phyloP scores from a whole-genome alignment of 2,797 vertebrate species.

The Darevskia mixta region DNA sequence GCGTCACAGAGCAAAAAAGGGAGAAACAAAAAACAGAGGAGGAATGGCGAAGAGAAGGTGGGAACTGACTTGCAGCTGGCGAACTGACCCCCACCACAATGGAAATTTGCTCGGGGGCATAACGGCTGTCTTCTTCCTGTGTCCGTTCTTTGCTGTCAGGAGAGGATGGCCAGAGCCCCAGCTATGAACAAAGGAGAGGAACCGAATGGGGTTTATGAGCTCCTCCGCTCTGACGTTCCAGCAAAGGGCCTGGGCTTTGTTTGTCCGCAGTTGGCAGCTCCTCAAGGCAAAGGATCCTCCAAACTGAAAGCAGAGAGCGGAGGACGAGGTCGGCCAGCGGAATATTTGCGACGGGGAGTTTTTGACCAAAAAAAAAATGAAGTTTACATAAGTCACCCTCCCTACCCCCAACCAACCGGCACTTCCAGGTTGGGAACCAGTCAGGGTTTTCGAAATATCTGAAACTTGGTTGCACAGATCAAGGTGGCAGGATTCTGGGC shows the following conservation, averaged over 20 bases:
- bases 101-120: conserved; percentile 16
- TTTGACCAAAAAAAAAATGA: background rate
- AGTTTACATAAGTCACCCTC: background rate
- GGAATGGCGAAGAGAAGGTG: rapidly evolving
- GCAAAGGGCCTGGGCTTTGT: background rate
- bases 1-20: background rate
- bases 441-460: background rate
- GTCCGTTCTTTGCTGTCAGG: conserved; percentile 1
- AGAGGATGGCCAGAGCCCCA: conserved; percentile 16
- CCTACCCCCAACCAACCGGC: background rate
- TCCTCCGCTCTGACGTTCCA: background rate
- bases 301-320: background rate
- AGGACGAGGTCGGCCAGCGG: background rate
- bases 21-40: background rate
- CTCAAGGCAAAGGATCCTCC: background rate
- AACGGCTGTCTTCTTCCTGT: background rate
- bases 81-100: background rate
- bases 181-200: background rate
- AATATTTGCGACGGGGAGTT: background rate
- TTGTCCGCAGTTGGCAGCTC: background rate
- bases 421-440: background rate
- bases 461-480: too few relatives aligned
- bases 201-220: background rate
- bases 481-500: background rate
- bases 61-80: background rate